phyloP scores from a whole-genome alignment of 2,797 vertebrate species.

The Oceanodroma leucorhoa region DNA sequence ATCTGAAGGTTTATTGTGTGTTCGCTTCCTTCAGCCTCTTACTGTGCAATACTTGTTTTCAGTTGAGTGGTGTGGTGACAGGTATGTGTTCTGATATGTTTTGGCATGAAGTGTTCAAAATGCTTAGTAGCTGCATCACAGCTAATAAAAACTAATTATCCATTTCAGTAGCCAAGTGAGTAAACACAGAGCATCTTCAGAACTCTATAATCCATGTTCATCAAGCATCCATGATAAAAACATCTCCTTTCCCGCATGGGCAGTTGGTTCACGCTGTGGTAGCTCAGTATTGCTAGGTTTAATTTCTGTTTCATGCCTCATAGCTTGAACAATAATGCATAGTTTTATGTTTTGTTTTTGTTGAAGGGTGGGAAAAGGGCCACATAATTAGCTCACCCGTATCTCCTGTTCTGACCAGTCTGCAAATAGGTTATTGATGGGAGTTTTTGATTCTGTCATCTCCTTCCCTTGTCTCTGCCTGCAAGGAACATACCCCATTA shows the following conservation, averaged over 20 bases:
- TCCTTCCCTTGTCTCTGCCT: background rate
- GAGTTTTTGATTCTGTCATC: background rate
- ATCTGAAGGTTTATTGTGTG: background rate
- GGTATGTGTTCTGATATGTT: constrained; percentile 18
- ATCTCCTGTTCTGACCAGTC: background rate
- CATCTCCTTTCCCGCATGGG: background rate
- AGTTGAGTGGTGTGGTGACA: background rate
- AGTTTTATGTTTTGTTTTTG: background rate
- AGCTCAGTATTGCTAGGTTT: background rate
- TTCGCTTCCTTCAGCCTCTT: constrained; percentile 1
- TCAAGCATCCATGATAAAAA: background rate
- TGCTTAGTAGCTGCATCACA: background rate
- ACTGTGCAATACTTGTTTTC: background rate
- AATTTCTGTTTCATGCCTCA: background rate
- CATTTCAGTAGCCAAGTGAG: constrained; percentile 29
- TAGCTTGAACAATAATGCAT: background rate
- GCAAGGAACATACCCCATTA: background rate
- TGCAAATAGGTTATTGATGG: background rate
- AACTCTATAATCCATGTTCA: background rate
- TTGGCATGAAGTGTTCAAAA: constrained; percentile 25
- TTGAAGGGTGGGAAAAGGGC: background rate
- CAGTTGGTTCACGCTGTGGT: background rate
- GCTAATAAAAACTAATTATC: constrained; percentile 43
- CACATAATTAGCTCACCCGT: rapidly evolving
- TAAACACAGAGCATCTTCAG: constrained; percentile 34